These are phyloP conservation scores for Sanderia malayensis DNA, from an alignment of 30 jellyfish, hydroid and myxozoan species.

Conservation along the genomic window DNA sequence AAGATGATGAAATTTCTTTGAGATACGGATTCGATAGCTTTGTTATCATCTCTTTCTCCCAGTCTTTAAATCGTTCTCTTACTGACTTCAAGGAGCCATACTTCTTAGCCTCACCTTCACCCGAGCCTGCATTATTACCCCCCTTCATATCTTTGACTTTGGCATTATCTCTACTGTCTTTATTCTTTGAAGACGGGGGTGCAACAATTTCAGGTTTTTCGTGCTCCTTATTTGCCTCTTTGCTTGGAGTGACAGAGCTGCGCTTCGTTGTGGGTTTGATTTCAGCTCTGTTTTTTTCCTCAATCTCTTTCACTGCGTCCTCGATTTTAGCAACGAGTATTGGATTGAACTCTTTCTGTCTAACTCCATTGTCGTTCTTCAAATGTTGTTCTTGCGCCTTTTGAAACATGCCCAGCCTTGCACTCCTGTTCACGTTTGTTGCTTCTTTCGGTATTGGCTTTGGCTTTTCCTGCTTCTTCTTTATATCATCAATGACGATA, in stretches of 20 bases:
- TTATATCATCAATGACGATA: conserved; percentile 83
- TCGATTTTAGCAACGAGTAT: conserved; percentile 2
- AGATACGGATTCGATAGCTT: conserved; percentile 54
- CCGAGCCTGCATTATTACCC: conserved; percentile 31
- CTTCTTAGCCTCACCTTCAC: conserved; percentile 60
- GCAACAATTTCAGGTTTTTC: conserved; percentile 39
- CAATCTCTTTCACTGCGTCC: not conserved
- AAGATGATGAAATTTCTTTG: not conserved
- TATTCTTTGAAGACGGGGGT: conserved; percentile 4
- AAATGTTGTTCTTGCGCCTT: not conserved
- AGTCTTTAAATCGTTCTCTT: conserved; percentile 73
- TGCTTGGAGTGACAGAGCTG: conserved; percentile 5
- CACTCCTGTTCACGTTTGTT: conserved; percentile 22
- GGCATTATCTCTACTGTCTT: conserved; percentile 32
- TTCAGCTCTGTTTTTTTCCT: not conserved
- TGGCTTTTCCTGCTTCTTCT: conserved; percentile 63
- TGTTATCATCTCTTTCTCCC: conserved; percentile 85
- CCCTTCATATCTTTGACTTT: conserved; percentile 17
- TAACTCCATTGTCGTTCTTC: not conserved
- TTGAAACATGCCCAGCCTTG: not conserved
- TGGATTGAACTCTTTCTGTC: not conserved
- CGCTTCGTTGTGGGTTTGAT: conserved; percentile 58
- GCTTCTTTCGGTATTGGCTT: conserved; percentile 78
- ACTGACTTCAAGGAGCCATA: conserved; percentile 86
- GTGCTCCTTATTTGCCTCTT: not conserved